Percentiles rank a stretch among this genome's conserved stretches.
Evolutionary conservation across 2,888 invertebrate species (phyloP).

Genomic region (Rhorus exstirpatorius): DNA sequence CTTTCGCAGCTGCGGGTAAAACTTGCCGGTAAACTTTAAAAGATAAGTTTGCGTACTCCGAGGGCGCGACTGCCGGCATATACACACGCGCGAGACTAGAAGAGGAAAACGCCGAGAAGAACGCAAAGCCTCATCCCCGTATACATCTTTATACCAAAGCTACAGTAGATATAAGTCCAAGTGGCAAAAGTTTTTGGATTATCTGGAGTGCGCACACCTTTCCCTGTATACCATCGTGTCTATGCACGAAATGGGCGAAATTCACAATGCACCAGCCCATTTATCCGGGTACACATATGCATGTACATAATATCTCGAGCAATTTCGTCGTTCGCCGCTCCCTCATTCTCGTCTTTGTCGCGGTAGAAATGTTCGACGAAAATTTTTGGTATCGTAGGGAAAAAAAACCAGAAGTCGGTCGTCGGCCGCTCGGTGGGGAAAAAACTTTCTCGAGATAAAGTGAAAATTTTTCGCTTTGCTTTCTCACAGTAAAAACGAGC

Average conservation of each 20-base stretch:
- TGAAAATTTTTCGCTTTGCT: constrained; percentile 37
- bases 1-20: constrained; percentile 59
- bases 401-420: constrained; percentile 24
- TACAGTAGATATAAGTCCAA: constrained; percentile 54
- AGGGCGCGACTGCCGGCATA: not conserved
- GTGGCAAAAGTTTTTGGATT: constrained; percentile 67
- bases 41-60: constrained; percentile 68
- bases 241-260: constrained; percentile 38
- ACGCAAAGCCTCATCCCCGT: constrained; percentile 21
- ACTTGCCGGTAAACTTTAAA: constrained; percentile 64
- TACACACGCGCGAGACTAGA: constrained; percentile 3
- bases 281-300: constrained; percentile 1
- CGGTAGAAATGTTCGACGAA: constrained; percentile 37
- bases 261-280: constrained; percentile 17
- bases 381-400: constrained; percentile 53
- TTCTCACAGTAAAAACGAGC: constrained; percentile 5
- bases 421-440: not conserved
- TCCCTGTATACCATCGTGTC: not conserved
- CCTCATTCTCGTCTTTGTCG: constrained; percentile 39
- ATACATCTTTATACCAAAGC: constrained; percentile 21
- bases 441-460: constrained; percentile 36
- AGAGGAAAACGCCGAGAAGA: constrained; percentile 32
- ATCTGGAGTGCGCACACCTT: constrained; percentile 62
- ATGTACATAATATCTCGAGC: constrained; percentile 47
- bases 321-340: constrained; percentile 25